Base-by-base conservation (phyloP, 2,113 vertebrate species). In the Macquaria ambigua region DNA sequence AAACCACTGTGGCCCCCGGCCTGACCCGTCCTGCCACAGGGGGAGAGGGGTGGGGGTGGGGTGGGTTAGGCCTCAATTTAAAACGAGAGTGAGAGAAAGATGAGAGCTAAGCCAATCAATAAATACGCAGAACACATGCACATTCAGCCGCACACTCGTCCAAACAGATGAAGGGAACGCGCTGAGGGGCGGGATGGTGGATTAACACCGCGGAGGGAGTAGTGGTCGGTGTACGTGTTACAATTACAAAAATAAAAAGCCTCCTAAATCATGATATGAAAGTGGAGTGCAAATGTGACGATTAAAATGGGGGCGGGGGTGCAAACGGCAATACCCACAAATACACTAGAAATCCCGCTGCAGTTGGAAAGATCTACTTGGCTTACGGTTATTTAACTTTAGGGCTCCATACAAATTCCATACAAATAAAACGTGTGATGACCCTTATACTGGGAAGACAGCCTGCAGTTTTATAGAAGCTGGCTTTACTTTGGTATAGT, bases 241-340 rank as follows among this genome's bases (percentile, higher is more conserved):
- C 87, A 89, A 91, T 90, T 92, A 88, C 78, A 92, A 93, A 95
- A 93, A 96, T 94, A 94, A 93, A 93, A 94, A 92, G 90, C 86
- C 94, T 93, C 90, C 88, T 96, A 94, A 95, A 96, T 93, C 93
- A 94, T 75, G 86, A 90, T 86, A 91, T 88, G 89, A 92, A 93
- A 92, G 90, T 81, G 80, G 88, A 94, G 91, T 89, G 91, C 87
- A 93, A 90, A 93, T 89, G 94, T 86, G 90, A 93, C 78, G 88
- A 93, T 94, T 93, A 88, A 94, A 94, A 87, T 84, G 81, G 76
- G 63, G 85, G 87, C 41, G 25, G 83, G 72, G 90, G 88, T 63
- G 82, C 84, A 82, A 91, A 90, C 75, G 62, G 85, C 85, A 84
- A 83, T 79, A 77, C 56, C 87, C 90, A 89, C 88, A 94, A 93